Base-by-base conservation (phyloP, 92 coral and sea anemone species). In the Actinernus sp. region DNA sequence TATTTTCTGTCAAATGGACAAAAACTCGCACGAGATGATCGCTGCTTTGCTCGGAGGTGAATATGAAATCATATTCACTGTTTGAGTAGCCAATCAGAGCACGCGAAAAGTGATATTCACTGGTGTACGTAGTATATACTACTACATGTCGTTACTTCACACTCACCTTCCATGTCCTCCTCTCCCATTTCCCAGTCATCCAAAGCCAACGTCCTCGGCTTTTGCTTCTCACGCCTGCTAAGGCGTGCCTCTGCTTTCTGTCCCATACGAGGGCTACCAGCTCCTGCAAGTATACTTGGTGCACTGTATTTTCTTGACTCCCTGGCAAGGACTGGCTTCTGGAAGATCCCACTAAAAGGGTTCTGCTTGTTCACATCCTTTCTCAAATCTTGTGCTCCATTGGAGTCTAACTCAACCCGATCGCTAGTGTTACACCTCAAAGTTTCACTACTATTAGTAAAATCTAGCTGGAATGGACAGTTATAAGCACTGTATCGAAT, bases 381-480 rank as follows among this genome's bases (percentile, higher is more conserved):
- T 22, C 39, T 52, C n/a, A n/a, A n/a, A n/a, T n/a, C n/a, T n/a
- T n/a, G n/a, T n/a, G n/a, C n/a, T n/a, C n/a, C n/a, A n/a, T n/a
- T n/a, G n/a, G n/a, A n/a, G n/a, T n/a, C n/a, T n/a, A n/a, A n/a
- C n/a, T n/a, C n/a, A n/a, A n/a, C n/a, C n/a, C n/a, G n/a, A n/a
- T n/a, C n/a, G n/a, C n/a, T n/a, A n/a, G n/a, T n/a, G n/a, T n/a
- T n/a, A n/a, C n/a, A n/a, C n/a, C n/a, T n/a, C n/a, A n/a, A n/a
- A n/a, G n/a, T n/a, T 40, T 29, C 52, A 4, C 19, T 4, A 12
- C 52, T 5, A 23, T 55, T 71, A 6, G 96, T 89, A 50, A 89
- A 89, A 65, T 85, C 88, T 26, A 89, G 73, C n/a, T 89, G 96
- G 64, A 89, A 65, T 34, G 92, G 83, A n/a, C 87, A 89, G 31